Percentiles rank a stretch among this genome's conserved stretches.
Conservation (phyloP, 2,113 vertebrate genomes). For the Gasterosteus nipponicus region DNA sequence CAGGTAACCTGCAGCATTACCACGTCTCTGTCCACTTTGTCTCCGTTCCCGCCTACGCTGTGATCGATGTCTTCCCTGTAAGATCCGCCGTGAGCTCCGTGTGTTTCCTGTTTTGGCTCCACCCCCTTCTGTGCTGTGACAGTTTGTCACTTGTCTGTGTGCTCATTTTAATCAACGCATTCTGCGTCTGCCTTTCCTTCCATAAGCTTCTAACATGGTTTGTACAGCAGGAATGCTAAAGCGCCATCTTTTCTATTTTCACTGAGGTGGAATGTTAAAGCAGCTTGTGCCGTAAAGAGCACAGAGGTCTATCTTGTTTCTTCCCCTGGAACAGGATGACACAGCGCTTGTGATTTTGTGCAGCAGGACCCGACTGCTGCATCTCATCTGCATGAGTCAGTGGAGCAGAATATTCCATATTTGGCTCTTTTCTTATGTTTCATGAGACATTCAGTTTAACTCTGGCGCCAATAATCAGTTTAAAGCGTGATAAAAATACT, state of each 20-base stretch:
- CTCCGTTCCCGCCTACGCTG: background rate
- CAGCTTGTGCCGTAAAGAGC: background rate
- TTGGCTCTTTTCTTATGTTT: conserved; percentile 37
- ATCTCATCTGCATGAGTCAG: conserved; percentile 32
- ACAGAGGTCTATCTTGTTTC: background rate
- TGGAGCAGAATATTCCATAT: conserved; percentile 48
- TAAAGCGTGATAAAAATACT: background rate
- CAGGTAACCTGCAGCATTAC: conserved; percentile 54
- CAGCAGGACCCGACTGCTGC: conserved; percentile 7
- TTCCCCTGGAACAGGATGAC: background rate
- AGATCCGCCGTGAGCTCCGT: background rate
- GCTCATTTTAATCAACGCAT: background rate
- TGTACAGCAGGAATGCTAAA: background rate
- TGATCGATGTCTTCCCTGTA: background rate
- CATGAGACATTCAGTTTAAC: background rate
- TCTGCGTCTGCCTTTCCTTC: background rate
- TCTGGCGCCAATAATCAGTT: background rate
- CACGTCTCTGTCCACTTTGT: background rate
- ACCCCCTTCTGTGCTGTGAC: conserved; percentile 41
- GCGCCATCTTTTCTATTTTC: conserved; percentile 9
- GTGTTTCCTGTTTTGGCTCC: conserved; percentile 65
- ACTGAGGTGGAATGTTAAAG: conserved; percentile 21
- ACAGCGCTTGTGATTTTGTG: background rate
- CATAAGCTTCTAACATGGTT: background rate
- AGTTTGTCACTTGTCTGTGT: conserved; percentile 6